Base-by-base conservation (phyloP, 2,113 vertebrate species). In the Chiloscyllium plagiosum region DNA sequence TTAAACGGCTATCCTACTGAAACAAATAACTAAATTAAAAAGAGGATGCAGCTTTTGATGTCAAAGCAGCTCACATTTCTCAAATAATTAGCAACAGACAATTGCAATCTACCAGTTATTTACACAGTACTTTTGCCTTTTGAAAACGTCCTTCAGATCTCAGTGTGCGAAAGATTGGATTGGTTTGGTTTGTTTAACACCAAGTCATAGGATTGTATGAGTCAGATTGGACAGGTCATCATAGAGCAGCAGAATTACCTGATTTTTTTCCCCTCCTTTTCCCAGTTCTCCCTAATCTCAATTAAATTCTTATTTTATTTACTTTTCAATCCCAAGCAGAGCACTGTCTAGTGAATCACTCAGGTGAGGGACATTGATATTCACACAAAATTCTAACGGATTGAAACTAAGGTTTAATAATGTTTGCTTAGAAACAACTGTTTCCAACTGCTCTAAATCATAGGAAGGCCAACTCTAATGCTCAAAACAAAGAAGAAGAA, bases 1-100 rank as follows among this genome's bases (percentile, higher is more conserved):
- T 98, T 97, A 98, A 96, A 97, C 96, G 96, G 52, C 96, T 96
- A 97, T 97, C 33, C 0, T 96, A 96, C 96, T 96, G 97, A 97
- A 97, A 96, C 96, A 97, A 97, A 96, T 96, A 97, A 96, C 96
- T 96, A 96, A 97, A 97, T 96, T 96, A 96, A 97, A 93, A 97
- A 97, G 97, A 97, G 97, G 96, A 85, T 96, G 96, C 96, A 3
- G 90, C 96, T 97, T 98, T 98, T 98, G 97, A 98, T 97, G 97
- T 97, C 96, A 12, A 0, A 96, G 96, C 96, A 97, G 97, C 97
- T 97, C 97, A 96, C 96, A 97, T 97, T 96, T 96, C 96, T 96
- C 96, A 95, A 96, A 97, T 97, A 97, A 97, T 97, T 97, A 97
- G 96, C 96, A 97, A 96, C 97, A 97, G 97, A 97, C 96, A 97